Evolutionary conservation across 2,113 vertebrate species (phyloP).

Genomic region (Neomonachus schauinslandi): DNA sequence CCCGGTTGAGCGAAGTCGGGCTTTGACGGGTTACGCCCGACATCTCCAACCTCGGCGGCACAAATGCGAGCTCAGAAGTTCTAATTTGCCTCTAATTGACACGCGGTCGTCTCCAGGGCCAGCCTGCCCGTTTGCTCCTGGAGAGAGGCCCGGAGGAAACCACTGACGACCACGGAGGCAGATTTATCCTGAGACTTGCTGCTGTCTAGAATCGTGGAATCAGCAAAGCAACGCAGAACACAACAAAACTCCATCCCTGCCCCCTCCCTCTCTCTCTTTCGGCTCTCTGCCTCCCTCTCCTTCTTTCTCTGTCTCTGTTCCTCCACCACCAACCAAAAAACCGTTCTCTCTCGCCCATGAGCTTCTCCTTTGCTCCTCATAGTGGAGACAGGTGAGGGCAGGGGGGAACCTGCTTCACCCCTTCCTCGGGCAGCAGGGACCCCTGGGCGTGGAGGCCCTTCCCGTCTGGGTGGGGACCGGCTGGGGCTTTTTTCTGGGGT

Average conservation of each 20-base stretch:
- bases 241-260: rapidly evolving
- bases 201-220: rapidly evolving
- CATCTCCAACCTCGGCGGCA: not conserved
- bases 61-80: rapidly evolving
- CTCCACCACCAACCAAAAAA: not conserved
- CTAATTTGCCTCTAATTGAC: not conserved
- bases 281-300: not conserved
- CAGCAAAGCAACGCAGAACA: not conserved
- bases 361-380: not conserved
- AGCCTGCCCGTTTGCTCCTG: rapidly evolving
- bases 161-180: not conserved
- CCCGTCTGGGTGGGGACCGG: not conserved
- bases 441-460: not conserved
- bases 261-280: not conserved
- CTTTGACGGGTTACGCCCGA: not conserved
- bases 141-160: not conserved
- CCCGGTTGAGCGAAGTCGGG: not conserved
- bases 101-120: not conserved
- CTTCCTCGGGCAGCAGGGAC: not conserved
- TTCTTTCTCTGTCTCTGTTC: not conserved
- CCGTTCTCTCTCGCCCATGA: not conserved
- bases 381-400: not conserved
- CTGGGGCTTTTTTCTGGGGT: not conserved
- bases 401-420: not conserved
- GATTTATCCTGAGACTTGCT: not conserved